These are phyloP conservation scores for Nettapus auritus DNA, from an alignment of 2,113 vertebrate species.

Conservation along the genomic window DNA sequence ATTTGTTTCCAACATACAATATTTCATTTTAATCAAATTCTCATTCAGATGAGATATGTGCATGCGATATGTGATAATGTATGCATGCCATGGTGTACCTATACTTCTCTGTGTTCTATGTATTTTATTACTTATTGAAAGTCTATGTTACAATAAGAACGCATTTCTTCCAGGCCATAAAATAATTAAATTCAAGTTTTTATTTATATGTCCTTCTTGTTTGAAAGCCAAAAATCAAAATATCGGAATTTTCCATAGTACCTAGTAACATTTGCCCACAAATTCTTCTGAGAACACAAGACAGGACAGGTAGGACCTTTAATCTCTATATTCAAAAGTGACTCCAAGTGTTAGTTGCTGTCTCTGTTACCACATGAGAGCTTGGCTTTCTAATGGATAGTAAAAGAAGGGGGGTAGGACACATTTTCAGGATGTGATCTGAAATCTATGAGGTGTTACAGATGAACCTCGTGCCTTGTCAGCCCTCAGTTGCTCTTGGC, in stretches of 20 bases:
- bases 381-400: background rate
- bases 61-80: background rate
- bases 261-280: background rate
- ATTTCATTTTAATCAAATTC: background rate
- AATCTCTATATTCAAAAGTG: background rate
- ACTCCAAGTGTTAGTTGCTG: background rate
- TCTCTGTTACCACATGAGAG: background rate
- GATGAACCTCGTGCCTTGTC: background rate
- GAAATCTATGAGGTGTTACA: background rate
- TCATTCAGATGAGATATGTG: background rate
- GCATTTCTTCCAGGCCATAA: background rate
- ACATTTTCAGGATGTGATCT: background rate
- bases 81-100: background rate
- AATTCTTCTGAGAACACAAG: background rate
- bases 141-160: background rate
- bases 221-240: background rate
- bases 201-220: background rate
- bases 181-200: background rate
- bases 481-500: background rate
- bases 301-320: background rate
- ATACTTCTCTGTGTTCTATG: background rate
- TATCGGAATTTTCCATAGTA: background rate
- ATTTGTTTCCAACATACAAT: background rate
- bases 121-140: background rate
- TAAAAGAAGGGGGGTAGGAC: background rate